Evolutionary conservation across 1,140 invertebrate species (phyloP), one percentile per base, ranked within the genome.

Genomic region (Meloidogyne hapla): DNA sequence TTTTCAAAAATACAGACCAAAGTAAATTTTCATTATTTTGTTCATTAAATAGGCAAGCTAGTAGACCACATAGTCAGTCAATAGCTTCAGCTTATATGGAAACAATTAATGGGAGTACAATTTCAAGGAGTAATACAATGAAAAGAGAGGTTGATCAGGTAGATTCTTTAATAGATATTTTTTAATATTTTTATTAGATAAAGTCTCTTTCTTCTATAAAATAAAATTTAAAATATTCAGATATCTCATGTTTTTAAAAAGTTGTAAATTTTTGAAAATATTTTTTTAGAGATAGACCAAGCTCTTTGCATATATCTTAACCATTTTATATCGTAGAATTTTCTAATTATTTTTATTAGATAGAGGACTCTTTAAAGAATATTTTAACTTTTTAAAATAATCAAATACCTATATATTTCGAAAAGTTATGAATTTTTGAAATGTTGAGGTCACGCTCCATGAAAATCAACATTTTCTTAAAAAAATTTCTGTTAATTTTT

Each of bases 41-140:
- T 6, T 33, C 33, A 13, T 73, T 26, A 21, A 38, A 75, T 21
- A 75, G 74, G n/a, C 56, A 23, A 64, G 10, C 42, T 56, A n/a
- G 56, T 21, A 26, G 33, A 23, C 71, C 71, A 0, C 12, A 73
- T 23, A 73, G 28, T 15, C 23, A 42, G 42, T 64, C 71, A 25
- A 73, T 63, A 9, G 56, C 74, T 9, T 56, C 74, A 2, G 74
- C 69, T 8, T 23, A 25, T 45, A 25, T 26, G n/a, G 65, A 75
- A 10, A 74, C 73, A 48, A 74, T 69, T 23, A 33, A 21, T 33
- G 48, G 48, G 12, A n/a, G n/a, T 2, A 56, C 48, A 56, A 56
- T 56, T 8, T 56, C 48, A 9, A 56, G 48, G 8, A 56, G 8
- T 56, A 56, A 56, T 56, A n/a, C n/a, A 56, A 56, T 56, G 48